Percentiles rank a stretch among this genome's conserved stretches.
Conservation (phyloP, 30 jellyfish, hydroid and myxozoan species). For the Phacellophora camtschatica region DNA sequence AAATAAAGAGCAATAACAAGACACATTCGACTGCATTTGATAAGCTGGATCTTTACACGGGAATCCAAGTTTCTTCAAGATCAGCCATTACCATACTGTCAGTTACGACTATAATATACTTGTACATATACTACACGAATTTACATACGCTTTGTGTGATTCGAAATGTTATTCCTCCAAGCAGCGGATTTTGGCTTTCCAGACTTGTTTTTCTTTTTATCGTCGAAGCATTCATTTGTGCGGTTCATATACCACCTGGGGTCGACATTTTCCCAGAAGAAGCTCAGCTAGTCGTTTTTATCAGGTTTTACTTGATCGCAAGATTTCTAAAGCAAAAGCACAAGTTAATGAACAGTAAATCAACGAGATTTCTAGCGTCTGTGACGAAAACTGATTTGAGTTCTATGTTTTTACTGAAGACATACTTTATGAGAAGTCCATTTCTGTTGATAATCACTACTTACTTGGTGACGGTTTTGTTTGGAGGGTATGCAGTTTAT, state of each 20-base stretch:
- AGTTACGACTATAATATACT: conserved; percentile 47
- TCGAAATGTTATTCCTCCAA: conserved; percentile 60
- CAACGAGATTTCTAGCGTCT: conserved; percentile 93
- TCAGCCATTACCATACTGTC: conserved; percentile 63
- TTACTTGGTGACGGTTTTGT: conserved; percentile 55
- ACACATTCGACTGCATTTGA: conserved; percentile 24
- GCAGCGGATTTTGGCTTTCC: conserved; percentile 48
- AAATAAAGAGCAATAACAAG: background rate
- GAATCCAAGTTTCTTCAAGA: conserved; percentile 64
- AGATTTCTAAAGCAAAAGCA: conserved; percentile 87
- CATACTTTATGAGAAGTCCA: conserved; percentile 90
- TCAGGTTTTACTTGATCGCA: conserved; percentile 72
- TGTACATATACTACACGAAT: conserved; percentile 68
- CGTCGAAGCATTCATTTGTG: conserved; percentile 68
- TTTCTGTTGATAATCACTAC: conserved; percentile 64
- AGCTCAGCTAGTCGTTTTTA: conserved; percentile 75
- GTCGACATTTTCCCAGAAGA: conserved; percentile 67
- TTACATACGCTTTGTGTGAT: conserved; percentile 59
- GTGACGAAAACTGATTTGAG: conserved; percentile 92
- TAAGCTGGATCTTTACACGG: conserved; percentile 52
- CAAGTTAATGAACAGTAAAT: conserved; percentile 85
- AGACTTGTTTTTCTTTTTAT: conserved; percentile 19
- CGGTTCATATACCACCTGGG: conserved; percentile 87
- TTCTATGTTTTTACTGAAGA: conserved; percentile 78
- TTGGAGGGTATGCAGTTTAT: conserved; percentile 94